Evolutionary conservation across 2,113 vertebrate genomes (phyloP).

Genomic region (Gadus macrocephalus): DNA sequence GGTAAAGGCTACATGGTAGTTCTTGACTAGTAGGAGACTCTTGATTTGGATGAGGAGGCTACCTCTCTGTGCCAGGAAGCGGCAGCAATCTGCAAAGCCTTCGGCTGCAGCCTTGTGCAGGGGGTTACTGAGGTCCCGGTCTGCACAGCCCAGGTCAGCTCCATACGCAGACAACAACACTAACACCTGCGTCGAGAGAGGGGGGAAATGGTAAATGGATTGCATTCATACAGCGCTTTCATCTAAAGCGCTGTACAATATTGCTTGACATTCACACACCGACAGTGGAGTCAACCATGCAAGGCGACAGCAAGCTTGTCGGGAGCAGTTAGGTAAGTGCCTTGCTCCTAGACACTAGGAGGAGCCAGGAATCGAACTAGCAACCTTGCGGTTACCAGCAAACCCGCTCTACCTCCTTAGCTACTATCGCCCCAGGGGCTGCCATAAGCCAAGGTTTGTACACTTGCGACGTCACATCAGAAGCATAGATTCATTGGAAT

Average conservation of each 20-base stretch:
- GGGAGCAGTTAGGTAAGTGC: too few species aligned
- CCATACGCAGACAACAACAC: constrained; percentile 63
- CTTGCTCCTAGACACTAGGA: too few species aligned
- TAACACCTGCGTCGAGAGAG: too few species aligned
- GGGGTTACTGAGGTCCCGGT: constrained; percentile 76
- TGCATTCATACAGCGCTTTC: neutral
- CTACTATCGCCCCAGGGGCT: neutral
- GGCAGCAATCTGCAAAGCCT: constrained; percentile 79
- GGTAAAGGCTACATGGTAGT: neutral
- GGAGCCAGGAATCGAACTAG: too few species aligned
- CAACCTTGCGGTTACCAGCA: neutral
- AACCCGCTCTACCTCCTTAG: neutral
- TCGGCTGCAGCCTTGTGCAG: constrained; percentile 78
- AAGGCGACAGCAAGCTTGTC: too few species aligned
- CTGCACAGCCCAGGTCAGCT: constrained; percentile 74
- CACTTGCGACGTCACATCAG: too few species aligned
- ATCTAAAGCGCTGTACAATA: too few species aligned
- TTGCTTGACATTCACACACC: too few species aligned
- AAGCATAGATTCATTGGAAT: too few species aligned
- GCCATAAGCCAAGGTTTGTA: too few species aligned
- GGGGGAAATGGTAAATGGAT: neutral
- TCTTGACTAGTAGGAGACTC: neutral
- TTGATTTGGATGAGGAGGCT: neutral
- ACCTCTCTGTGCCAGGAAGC: constrained; percentile 85
- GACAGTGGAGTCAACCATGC: too few species aligned